Evolutionary conservation across 2,888 invertebrate species (phyloP).

Genomic region (Drosophila trichaetosa): DNA sequence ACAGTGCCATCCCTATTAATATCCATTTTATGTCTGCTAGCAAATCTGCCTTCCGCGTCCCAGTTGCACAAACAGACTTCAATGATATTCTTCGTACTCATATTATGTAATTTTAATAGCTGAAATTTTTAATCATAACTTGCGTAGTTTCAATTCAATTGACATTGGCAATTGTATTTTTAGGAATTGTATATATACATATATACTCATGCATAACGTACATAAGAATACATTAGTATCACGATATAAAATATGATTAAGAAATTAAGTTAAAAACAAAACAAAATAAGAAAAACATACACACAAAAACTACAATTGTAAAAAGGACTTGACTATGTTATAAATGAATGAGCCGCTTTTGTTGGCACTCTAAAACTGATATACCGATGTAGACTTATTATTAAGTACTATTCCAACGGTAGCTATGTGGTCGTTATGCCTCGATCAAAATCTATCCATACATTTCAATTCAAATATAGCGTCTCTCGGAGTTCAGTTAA

Average conservation of each 20-base stretch:
- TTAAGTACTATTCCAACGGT: conserved; percentile 35
- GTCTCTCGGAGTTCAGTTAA: conserved; percentile 41
- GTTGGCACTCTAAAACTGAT: conserved; percentile 37
- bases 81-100: conserved; percentile 50
- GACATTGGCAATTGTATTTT: conserved; percentile 49
- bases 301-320: conserved; percentile 43
- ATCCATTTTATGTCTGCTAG: conserved; percentile 51
- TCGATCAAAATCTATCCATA: conserved; percentile 9
- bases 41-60: conserved; percentile 36
- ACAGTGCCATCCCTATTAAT: conserved; percentile 46
- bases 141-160: conserved; percentile 55
- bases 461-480: conserved; percentile 5
- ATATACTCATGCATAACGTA: conserved; percentile 37
- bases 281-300: not conserved
- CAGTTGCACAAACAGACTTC: conserved; percentile 34
- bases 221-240: conserved; percentile 51
- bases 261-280: conserved; percentile 34
- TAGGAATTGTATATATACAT: conserved; percentile 62
- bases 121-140: conserved; percentile 52
- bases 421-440: conserved; percentile 32
- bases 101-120: conserved; percentile 56
- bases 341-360: conserved; percentile 37
- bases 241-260: conserved; percentile 45
- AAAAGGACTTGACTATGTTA: conserved; percentile 71
- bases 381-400: conserved; percentile 43